Conservation (phyloP, 2,113 vertebrate species). For the Pterophyllum scalare region DNA sequence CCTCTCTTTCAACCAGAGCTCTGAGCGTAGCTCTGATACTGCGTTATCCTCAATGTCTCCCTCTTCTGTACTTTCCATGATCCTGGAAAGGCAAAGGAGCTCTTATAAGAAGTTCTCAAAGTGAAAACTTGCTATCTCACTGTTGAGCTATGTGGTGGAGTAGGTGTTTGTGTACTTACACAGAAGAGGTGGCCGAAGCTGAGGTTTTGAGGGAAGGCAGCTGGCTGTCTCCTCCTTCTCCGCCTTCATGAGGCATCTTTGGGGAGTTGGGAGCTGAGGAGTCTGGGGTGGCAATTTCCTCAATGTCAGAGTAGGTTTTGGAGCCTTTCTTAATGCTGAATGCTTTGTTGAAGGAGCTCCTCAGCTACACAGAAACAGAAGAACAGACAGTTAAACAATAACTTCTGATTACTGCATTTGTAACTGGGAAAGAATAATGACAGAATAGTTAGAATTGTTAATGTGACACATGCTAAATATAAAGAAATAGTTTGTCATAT, state of each 20-base stretch:
- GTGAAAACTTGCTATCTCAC: background rate
- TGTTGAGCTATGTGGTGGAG: background rate
- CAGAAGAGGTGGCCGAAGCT: constrained; percentile 82
- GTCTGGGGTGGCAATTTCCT: constrained; percentile 94
- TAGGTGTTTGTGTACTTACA: constrained; percentile 68
- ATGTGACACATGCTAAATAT: constrained; percentile 33
- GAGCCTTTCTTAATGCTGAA: constrained; percentile 98
- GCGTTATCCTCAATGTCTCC: constrained; percentile 87
- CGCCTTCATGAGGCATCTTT: constrained; percentile 85
- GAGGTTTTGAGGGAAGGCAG: constrained; percentile 83
- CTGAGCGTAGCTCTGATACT: constrained; percentile 91
- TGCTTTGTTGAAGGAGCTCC: constrained; percentile 97
- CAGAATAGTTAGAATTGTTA: constrained; percentile 19
- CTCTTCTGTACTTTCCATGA: constrained; percentile 84
- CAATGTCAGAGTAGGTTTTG: constrained; percentile 96
- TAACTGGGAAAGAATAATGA: background rate
- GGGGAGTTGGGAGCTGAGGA: constrained; percentile 95
- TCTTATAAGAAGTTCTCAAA: background rate
- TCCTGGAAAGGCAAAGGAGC: constrained; percentile 68
- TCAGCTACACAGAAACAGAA: constrained; percentile 81
- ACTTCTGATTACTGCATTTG: background rate
- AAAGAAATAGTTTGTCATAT: constrained; percentile 29
- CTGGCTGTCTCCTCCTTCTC: constrained; percentile 76
- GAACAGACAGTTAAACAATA: background rate
- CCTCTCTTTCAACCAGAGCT: constrained; percentile 96